Evolutionary conservation across 2,888 invertebrate genomes (phyloP), one percentile per base, ranked within the genome.

Genomic region (Dryomyza anilis): DNA sequence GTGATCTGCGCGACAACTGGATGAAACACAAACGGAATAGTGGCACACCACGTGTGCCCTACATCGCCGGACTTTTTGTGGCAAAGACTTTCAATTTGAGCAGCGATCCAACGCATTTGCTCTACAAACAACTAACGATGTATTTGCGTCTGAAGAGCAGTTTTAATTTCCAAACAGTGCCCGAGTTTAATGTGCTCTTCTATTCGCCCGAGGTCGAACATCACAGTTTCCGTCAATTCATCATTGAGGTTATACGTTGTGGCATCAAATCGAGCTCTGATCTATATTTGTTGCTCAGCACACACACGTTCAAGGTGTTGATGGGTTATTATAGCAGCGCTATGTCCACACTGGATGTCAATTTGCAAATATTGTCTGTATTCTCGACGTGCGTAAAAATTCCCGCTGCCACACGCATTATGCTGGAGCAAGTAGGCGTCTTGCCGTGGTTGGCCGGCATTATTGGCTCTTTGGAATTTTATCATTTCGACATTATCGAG

Each of bases 141-240:
- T 94, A 91, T 80, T 83, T 95, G 39, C 87, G 91, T 74, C 89
- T 92, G 2, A 95, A 94, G 80, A 89, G 91, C 12, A 86, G 87
- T 8, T 86, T 95, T 16, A 90, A 95, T 77, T 84, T 95, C 16
- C 86, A 87, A 14, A 87, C 89, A 3, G 90, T 96, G n/a, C 96
- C 96, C 0, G 96, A 96, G 78, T 90, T 96, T 76, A 89, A 94
- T 67, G 90, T 91, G 59, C 87, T 96, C 39, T 91, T 96, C 76
- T 91, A 93, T 77, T 94, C 92, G 68, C 87, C 90, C 10, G 91
- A 92, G 63, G 85, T 92, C 0, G 87, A 91, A 71, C 86, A 88
- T 61, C 85, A 86, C 21, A 86, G 87, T 0, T 90, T 93, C 73
- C 86, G 93, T 50, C 83, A 85, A 27, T 97, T 96, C 89, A 89